phyloP scores from a whole-genome alignment of 2,888 invertebrate species.

The Petrophora chlorosata region DNA sequence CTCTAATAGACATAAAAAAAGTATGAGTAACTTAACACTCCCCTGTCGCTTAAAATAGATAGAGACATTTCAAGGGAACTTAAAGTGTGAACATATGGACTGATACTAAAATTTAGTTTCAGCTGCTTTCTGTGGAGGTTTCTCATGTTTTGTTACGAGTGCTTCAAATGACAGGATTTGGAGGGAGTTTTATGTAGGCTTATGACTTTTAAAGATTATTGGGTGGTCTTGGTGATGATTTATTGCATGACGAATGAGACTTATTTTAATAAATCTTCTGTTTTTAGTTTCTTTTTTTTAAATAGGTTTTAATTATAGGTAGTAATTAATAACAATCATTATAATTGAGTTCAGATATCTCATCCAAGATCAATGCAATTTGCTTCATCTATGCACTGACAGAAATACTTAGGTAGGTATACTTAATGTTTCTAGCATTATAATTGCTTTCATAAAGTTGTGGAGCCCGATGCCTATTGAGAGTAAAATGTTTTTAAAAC shows the following conservation, averaged over 20 bases:
- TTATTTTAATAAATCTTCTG: too few species aligned
- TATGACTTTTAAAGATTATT: slow-evolving; percentile 13
- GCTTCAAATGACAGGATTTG: slow-evolving; percentile 36
- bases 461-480: too few species aligned
- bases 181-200: slow-evolving; percentile 27
- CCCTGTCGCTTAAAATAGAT: slow-evolving; percentile 31
- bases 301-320: too few species aligned
- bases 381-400: too few species aligned
- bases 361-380: too few species aligned
- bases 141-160: slow-evolving; percentile 40
- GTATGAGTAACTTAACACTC: slow-evolving; percentile 36
- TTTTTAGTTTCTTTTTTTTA: too few species aligned
- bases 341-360: too few species aligned
- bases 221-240: slow-evolving; percentile 21
- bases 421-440: too few species aligned
- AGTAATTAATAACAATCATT: too few species aligned
- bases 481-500: too few species aligned
- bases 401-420: too few species aligned
- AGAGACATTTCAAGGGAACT: slow-evolving; percentile 33
- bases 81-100: slow-evolving; percentile 43
- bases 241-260: neutral
- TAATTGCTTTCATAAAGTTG: too few species aligned
- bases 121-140: slow-evolving; percentile 46
- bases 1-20: slow-evolving; percentile 8
- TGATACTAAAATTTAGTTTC: slow-evolving; percentile 44